These are phyloP conservation scores for Falcunculus frontatus DNA, from an alignment of 2,113 vertebrate genomes.

Conservation along the genomic window DNA sequence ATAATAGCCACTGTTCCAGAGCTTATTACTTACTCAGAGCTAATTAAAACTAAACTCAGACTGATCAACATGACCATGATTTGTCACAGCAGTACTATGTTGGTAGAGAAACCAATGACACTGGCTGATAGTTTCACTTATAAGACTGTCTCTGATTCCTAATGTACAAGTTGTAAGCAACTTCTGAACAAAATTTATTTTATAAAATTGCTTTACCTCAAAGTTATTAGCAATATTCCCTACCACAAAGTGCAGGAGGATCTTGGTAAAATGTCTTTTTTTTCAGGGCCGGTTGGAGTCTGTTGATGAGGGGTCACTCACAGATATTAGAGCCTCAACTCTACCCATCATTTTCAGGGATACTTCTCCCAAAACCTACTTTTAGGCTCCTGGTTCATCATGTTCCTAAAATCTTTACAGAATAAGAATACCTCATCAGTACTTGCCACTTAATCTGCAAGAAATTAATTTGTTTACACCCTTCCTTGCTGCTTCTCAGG, in stretches of 20 bases:
- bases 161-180: neutral
- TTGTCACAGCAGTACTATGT: neutral
- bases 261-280: neutral
- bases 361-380: neutral
- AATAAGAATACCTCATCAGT: neutral
- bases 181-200: neutral
- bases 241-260: neutral
- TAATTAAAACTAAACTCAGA: neutral
- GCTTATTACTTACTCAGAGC: neutral
- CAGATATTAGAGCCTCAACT: neutral
- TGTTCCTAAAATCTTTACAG: neutral
- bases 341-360: neutral
- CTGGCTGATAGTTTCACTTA: neutral
- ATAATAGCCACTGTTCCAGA: neutral
- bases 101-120: neutral
- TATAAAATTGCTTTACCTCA: neutral
- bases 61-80: neutral
- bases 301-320: neutral
- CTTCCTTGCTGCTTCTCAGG: neutral
- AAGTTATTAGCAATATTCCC: neutral
- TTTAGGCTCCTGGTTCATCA: neutral
- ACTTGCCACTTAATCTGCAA: neutral
- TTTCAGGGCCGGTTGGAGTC: neutral
- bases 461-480: neutral
- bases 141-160: neutral